A percentile compares a stretch with the other conserved stretches of the same genome.
These are phyloP conservation scores for Pangasianodon hypophthalmus DNA, from an alignment of 2,113 vertebrate genomes.

Conservation along the genomic window DNA sequence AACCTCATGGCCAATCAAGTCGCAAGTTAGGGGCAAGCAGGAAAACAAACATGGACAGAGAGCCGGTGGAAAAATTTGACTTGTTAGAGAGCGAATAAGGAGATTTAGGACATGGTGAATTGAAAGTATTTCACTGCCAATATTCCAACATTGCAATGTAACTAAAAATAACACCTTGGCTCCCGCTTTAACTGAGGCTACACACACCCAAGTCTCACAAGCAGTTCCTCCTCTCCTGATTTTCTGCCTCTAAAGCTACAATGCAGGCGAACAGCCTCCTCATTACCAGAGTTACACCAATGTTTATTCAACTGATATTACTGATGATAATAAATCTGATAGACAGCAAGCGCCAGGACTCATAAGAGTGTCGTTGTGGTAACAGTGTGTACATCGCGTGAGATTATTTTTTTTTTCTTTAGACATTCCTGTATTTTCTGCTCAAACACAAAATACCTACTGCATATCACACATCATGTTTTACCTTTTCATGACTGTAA, in stretches of 20 bases:
- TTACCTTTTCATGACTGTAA: too few relatives aligned
- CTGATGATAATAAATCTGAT: neutral
- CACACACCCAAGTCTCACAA: neutral
- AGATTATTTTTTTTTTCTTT: neutral
- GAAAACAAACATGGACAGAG: neutral
- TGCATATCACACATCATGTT: too few relatives aligned
- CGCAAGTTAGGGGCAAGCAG: neutral
- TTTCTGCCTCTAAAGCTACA: neutral
- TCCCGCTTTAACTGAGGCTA: neutral
- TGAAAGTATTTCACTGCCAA: neutral
- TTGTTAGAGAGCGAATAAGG: neutral
- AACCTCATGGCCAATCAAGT: neutral
- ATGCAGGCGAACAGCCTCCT: neutral
- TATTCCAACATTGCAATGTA: neutral
- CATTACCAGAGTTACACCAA: neutral
- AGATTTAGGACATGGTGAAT: neutral
- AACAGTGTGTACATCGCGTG: neutral
- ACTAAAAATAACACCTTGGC: conserved; percentile 9
- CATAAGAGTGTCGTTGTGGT: neutral
- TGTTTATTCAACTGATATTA: neutral
- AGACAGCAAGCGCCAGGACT: neutral
- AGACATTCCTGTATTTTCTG: neutral
- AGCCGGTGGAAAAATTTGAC: neutral
- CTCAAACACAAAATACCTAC: neutral
- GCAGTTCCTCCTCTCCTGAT: neutral